These are phyloP conservation scores for Listronotus bonariensis DNA, from an alignment of 1,140 invertebrate species.

Conservation along the genomic window DNA sequence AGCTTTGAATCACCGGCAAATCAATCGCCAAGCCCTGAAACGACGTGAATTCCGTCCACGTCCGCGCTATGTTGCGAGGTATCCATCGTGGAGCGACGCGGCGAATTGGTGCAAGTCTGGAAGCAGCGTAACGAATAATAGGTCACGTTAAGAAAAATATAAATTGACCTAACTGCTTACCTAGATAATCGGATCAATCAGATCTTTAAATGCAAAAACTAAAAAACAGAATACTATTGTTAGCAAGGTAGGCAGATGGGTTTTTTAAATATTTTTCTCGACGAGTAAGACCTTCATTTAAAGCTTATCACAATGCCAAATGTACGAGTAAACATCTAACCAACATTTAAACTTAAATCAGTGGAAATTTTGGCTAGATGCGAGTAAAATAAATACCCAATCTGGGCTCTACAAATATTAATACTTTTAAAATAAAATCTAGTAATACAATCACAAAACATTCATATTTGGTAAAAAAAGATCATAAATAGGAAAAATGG, in stretches of 20 bases:
- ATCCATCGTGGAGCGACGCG: too few species aligned
- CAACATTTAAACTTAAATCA: conserved; percentile 5
- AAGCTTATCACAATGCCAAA: conserved; percentile 40
- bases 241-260: too few species aligned
- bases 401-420: neutral
- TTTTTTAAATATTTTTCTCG: neutral
- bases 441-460: conserved; percentile 43
- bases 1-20: too few species aligned
- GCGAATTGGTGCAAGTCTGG: too few species aligned
- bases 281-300: conserved; percentile 11
- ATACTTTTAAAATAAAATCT: conserved; percentile 20
- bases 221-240: too few species aligned
- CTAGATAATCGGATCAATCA: conserved; percentile 24
- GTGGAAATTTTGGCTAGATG: conserved; percentile 7
- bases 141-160: neutral
- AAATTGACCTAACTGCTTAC: conserved; percentile 6
- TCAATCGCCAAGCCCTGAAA: too few species aligned
- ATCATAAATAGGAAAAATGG: conserved; percentile 34
- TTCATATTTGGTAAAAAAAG: conserved; percentile 41
- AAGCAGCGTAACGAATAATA: too few species aligned
- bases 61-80: too few species aligned
- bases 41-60: too few species aligned
- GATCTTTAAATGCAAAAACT: conserved; percentile 12
- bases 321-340: conserved; percentile 32
- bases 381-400: neutral